Evolutionary conservation across 2,797 vertebrate genomes (phyloP).

Genomic region (Rhinatrema bivittatum): DNA sequence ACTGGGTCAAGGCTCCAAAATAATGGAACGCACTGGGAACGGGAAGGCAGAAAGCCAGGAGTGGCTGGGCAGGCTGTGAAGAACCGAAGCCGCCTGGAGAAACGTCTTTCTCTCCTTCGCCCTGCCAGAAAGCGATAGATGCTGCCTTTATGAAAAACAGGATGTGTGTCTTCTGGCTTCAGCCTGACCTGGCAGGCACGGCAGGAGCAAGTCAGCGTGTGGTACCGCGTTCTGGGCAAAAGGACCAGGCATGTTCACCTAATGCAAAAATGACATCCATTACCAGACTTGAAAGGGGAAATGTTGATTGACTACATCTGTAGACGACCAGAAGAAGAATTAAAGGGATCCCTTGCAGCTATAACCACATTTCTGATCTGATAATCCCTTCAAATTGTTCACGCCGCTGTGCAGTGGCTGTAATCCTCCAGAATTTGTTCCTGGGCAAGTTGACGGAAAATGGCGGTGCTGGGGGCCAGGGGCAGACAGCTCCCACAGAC

Average conservation of each 20-base stretch:
- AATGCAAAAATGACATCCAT: accelerated
- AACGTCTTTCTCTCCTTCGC: no score
- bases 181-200: no score
- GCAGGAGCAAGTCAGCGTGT: no score
- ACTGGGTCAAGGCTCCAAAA: no score
- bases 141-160: no score
- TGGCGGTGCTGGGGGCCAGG: no score
- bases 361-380: slow-evolving; percentile 40
- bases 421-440: slow-evolving; percentile 33
- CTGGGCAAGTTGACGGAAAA: slow-evolving; percentile 8
- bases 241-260: background rate
- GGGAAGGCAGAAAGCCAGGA: no score
- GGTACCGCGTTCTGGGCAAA: accelerated
- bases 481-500: background rate
- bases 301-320: slow-evolving; percentile 32
- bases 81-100: no score
- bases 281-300: slow-evolving; percentile 19
- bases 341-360: slow-evolving; percentile 22
- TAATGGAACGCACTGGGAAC: no score
- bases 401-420: slow-evolving; percentile 11
- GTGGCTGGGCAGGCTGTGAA: no score
- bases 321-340: slow-evolving; percentile 38
- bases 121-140: no score
- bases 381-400: slow-evolving; percentile 40
- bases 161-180: no score